phyloP scores from a whole-genome alignment of 1,140 invertebrate genomes.

The Magallana ariakensis region DNA sequence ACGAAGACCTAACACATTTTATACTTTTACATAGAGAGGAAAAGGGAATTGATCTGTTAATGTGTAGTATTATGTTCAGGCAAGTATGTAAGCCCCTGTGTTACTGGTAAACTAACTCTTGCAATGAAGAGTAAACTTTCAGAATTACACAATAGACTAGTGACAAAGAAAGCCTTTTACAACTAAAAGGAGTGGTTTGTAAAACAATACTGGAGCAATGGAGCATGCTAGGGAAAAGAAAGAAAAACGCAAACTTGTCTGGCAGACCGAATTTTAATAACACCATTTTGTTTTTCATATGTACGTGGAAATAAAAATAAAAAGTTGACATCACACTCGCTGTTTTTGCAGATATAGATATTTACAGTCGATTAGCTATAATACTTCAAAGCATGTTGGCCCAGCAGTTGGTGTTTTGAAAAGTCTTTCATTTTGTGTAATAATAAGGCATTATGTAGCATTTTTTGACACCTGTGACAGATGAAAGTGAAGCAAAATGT shows the following conservation, averaged over 20 bases:
- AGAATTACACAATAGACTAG: background rate
- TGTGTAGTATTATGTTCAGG: background rate
- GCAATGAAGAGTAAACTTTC: background rate
- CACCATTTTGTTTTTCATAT: background rate
- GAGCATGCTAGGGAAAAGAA: background rate
- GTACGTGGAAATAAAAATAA: slow-evolving; percentile 25
- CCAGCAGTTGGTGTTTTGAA: background rate
- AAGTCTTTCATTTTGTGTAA: too few species aligned
- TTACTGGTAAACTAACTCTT: background rate
- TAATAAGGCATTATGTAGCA: too few species aligned
- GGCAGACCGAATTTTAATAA: background rate
- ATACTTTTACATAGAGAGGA: background rate
- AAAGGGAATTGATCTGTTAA: background rate
- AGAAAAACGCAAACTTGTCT: background rate
- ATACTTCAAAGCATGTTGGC: slow-evolving; percentile 12
- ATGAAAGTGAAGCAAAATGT: too few species aligned
- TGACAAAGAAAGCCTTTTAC: too few species aligned
- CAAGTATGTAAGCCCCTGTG: background rate
- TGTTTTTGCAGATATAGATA: background rate
- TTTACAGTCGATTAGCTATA: background rate
- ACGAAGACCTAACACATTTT: background rate
- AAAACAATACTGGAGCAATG: slow-evolving; percentile 31
- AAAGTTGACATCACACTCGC: background rate
- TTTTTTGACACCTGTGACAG: too few species aligned
- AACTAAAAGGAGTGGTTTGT: slow-evolving; percentile 10